These are phyloP conservation scores for Sclerurus mexicanus DNA, from an alignment of 2,113 vertebrate species.

Conservation along the genomic window DNA sequence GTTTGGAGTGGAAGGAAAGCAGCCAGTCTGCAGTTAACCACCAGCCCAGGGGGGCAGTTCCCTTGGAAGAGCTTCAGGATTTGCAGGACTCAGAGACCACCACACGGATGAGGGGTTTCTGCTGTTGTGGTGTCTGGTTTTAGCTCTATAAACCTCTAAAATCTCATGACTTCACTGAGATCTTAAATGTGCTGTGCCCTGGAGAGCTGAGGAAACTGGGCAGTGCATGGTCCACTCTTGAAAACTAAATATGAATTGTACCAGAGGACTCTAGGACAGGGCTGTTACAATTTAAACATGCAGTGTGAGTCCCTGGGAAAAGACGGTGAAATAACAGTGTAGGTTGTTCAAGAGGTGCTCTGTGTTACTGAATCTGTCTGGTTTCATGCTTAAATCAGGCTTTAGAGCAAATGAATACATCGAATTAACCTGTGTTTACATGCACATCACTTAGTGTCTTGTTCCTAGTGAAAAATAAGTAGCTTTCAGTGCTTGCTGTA, in stretches of 20 bases:
- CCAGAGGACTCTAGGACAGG: background rate
- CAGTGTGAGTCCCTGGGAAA: background rate
- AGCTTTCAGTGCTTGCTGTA: background rate
- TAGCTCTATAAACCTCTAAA: background rate
- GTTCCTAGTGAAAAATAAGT: background rate
- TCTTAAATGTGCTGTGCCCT: background rate
- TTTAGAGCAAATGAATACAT: background rate
- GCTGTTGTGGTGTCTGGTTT: background rate
- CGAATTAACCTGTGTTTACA: background rate
- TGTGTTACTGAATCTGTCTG: rapidly evolving
- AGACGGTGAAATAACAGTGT: background rate
- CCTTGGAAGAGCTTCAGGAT: background rate
- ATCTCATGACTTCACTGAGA: rapidly evolving
- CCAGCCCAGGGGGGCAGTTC: background rate
- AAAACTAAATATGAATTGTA: background rate
- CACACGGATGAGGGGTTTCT: background rate
- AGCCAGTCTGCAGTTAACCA: background rate
- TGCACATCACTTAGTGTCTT: background rate
- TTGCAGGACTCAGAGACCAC: background rate
- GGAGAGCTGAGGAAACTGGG: background rate
- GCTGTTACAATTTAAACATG: background rate
- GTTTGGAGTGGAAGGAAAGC: background rate
- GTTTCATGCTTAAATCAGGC: background rate
- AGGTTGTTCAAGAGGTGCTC: background rate
- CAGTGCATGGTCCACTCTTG: rapidly evolving